Conservation (phyloP, 2,113 vertebrate genomes). For the Hippopotamus amphibius region DNA sequence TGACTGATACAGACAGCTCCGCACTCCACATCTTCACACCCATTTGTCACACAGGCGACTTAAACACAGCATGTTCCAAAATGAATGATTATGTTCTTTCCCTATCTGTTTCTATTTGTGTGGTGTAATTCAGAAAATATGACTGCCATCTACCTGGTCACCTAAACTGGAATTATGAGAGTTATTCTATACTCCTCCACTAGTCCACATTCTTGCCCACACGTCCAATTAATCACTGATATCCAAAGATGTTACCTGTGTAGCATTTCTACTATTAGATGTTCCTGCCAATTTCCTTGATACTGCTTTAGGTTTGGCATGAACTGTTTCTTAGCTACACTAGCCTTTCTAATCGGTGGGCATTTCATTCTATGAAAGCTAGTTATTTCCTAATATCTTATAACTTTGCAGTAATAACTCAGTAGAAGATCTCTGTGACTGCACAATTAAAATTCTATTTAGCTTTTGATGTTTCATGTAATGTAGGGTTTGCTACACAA, state of each 20-base stretch:
- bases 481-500: background rate
- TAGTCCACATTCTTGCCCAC: background rate
- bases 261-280: background rate
- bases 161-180: background rate
- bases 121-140: background rate
- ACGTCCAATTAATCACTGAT: background rate
- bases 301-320: background rate
- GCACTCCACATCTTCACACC: background rate
- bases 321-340: background rate
- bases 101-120: background rate
- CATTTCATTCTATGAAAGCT: background rate
- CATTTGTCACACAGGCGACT: background rate
- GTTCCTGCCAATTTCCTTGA: background rate
- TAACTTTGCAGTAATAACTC: background rate
- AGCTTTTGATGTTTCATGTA: conserved; percentile 23
- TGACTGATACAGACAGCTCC: background rate
- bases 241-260: background rate
- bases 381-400: background rate
- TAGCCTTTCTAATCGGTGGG: background rate
- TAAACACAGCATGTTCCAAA: background rate
- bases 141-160: background rate
- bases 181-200: background rate
- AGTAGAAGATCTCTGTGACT: background rate
- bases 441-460: conserved; percentile 36
- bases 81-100: background rate